These are phyloP conservation scores for Geococcyx californianus DNA, from an alignment of 2,113 vertebrate species.

Conservation along the genomic window DNA sequence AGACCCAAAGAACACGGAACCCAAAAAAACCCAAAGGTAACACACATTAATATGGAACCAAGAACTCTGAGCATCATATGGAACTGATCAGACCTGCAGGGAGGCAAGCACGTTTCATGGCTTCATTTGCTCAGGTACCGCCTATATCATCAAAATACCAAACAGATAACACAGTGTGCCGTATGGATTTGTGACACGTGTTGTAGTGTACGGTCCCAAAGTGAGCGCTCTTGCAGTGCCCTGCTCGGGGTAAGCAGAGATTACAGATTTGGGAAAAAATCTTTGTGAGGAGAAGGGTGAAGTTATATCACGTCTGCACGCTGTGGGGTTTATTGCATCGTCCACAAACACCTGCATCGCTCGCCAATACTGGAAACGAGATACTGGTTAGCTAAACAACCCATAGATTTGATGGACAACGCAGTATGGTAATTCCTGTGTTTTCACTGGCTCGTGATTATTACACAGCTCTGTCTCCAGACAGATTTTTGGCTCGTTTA, in stretches of 20 bases:
- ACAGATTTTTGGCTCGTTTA: neutral
- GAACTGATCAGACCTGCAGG: neutral
- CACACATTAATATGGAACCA: neutral
- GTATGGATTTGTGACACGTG: accelerated
- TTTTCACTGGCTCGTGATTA: neutral
- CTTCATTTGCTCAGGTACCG: neutral
- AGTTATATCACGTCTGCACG: accelerated
- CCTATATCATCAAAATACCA: neutral
- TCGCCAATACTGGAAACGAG: neutral
- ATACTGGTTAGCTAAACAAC: neutral
- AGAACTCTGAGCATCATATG: neutral
- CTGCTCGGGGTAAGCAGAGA: neutral
- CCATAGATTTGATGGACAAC: neutral
- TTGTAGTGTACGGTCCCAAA: neutral
- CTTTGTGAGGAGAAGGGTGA: neutral
- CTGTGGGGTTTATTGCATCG: accelerated
- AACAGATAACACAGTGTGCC: accelerated
- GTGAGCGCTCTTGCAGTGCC: neutral
- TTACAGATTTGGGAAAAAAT: neutral
- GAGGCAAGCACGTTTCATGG: accelerated
- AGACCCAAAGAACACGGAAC: neutral
- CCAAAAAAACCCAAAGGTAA: neutral
- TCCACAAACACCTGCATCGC: neutral
- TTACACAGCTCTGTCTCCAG: neutral
- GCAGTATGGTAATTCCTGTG: neutral